Evolutionary conservation across 2,888 invertebrate genomes (phyloP), one percentile per base, ranked within the genome.

Genomic region (Chymomyza fuscimana): DNA sequence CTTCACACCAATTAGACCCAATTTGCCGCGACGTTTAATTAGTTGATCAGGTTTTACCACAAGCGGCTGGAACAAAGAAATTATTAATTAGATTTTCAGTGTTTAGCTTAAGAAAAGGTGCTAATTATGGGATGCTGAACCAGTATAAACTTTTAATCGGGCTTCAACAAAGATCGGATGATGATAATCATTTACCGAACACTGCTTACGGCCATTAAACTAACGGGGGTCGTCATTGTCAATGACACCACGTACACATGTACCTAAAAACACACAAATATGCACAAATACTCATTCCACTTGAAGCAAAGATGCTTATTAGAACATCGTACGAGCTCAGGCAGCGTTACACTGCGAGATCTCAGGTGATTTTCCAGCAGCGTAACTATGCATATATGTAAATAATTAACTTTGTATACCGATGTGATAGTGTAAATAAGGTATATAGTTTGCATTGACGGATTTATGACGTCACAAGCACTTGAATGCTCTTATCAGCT

Each of bases 11-110:
- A 99, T 98, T 65, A 99, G 93, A 0, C 99, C 99, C 68, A 99
- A 94, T 92, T 99, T 99, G 67, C 99, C 99, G 69, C 99, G 95
- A 36, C 99, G 94, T 92, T 99, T 99, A 91, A 99, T 99, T 92
- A 99, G 93, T 93, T 99, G 99, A 92, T 99, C 99, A 0, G 99
- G 99, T 91, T 99, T 99, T n/a, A 98, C 99, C 4, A 99, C 99
- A 80, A 99, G 93, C 92, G 96, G 95, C 96, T 97, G 93, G 63
- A 19, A 52, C 15, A 40, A 50, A 51, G 16, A 65, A 40, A 61
- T 16, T 40, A 61, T 61, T 16, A 29, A 66, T 63, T 66, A 61
- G 32, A 12, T 62, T 62, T 59, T 29, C 16, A 32, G 25, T 25
- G 4, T 4, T 25, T 25, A 66, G 73, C 62, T 16, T 32, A 9